Base-by-base conservation (phyloP, 2,888 invertebrate genomes). In the Campopleginae sp. region DNA sequence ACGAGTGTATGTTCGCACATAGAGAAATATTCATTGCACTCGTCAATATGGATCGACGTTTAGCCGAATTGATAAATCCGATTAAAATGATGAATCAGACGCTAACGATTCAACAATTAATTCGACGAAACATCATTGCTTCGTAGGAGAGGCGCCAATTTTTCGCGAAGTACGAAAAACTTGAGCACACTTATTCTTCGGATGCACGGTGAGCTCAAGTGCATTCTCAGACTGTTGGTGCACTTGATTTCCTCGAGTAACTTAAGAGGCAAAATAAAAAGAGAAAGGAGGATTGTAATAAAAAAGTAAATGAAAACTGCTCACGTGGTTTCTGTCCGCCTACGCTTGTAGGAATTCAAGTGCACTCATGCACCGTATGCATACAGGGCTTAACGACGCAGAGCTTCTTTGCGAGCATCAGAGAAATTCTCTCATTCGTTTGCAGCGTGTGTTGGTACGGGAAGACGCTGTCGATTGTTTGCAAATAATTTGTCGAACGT, bases 201-300 rank as follows among this genome's bases (percentile, higher is more conserved):
- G 61, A 19, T 65, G 17, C 38, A 48, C 46, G 27, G 38, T 44
- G 44, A 74, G 54, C 42, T 75, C 80, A 58, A 85, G 86, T 84
- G 86, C 87, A 87, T 86, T 87, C 85, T 65, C 88, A 87, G 88
- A 88, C 87, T 74, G 80, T 78, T 70, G 74, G 58, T 80, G 86
- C 86, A 88, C 88, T 88, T 86, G 86, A 86, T 86, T 87, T 85
- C 85, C 76, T 85, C 70, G 70, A 85, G 81, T 63, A 75, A 85
- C 83, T 61, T 46, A 23, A 63, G 58, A 23, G 83, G 58, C 27
- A 14, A 19, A 51, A 12, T 48, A 44, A 38, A 48, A 38, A 58
- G 46, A 70, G 17, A 33, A 70, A 70, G 10, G 70, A 19, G 17
- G 10, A n/a, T 6, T 6, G 10, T 33, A 44, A 27, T n/a, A 48